These are phyloP conservation scores for Eurypyga helias DNA, from an alignment of 2,113 vertebrate genomes.

Conservation along the genomic window DNA sequence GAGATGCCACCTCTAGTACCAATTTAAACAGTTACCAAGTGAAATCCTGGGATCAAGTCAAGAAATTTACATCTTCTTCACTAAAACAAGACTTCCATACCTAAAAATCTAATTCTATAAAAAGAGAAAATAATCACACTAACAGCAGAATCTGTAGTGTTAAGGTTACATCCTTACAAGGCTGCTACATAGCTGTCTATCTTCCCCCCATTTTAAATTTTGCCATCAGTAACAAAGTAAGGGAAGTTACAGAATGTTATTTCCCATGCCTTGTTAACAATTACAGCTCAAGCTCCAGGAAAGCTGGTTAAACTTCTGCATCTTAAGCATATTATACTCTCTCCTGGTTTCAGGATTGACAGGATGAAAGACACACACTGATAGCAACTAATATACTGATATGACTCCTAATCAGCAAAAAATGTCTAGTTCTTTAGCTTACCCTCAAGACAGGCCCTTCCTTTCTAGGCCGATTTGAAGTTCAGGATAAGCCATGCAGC, in stretches of 20 bases:
- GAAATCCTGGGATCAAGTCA: not conserved
- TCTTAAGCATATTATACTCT: not conserved
- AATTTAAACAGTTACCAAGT: not conserved
- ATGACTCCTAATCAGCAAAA: not conserved
- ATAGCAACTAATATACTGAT: not conserved
- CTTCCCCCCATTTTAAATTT: not conserved
- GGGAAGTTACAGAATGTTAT: not conserved
- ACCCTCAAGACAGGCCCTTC: not conserved
- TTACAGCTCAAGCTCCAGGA: not conserved
- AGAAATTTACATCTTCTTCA: not conserved
- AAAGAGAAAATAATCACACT: not conserved
- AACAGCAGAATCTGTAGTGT: not conserved
- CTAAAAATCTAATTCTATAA: not conserved
- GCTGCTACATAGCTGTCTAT: not conserved
- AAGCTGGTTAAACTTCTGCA: not conserved
- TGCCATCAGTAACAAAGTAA: not conserved
- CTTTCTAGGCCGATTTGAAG: not conserved
- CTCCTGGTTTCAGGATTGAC: not conserved
- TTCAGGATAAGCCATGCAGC: not conserved
- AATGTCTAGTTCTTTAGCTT: not conserved
- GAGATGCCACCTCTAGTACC: not conserved
- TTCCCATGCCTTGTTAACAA: not conserved
- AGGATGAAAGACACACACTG: not conserved
- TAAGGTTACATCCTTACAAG: not conserved
- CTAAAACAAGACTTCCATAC: not conserved